Evolutionary conservation across 2,113 vertebrate genomes (phyloP).

Genomic region (Cyanocitta stelleri): DNA sequence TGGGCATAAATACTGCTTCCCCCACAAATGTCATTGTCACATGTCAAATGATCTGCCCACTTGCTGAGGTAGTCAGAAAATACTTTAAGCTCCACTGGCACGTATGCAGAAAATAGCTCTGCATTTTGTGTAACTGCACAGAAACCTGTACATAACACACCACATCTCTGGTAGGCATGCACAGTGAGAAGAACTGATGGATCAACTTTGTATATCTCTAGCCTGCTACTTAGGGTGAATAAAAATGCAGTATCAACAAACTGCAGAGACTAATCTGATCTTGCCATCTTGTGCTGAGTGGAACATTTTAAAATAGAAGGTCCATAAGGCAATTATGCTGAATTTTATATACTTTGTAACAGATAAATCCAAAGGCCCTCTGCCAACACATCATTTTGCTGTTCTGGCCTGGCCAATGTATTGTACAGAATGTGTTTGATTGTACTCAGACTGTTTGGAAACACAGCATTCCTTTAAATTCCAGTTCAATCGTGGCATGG

Average conservation of each 20-base stretch:
- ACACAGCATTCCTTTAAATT: background rate
- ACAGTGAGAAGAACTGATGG: background rate
- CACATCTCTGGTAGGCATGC: background rate
- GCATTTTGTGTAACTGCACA: background rate
- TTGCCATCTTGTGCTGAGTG: conserved; percentile 38
- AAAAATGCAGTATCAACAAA: conserved; percentile 55
- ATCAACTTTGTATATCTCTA: background rate
- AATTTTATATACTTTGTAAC: conserved; percentile 50
- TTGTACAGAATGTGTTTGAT: conserved; percentile 11
- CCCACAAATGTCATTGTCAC: background rate
- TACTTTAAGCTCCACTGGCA: background rate
- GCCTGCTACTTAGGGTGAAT: conserved; percentile 39
- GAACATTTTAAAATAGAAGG: conserved; percentile 58
- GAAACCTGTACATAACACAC: background rate
- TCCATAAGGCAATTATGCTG: conserved; percentile 61
- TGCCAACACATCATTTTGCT: conserved; percentile 19
- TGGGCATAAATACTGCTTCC: background rate
- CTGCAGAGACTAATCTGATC: conserved; percentile 49
- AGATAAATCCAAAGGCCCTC: conserved; percentile 33
- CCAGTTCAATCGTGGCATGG: background rate
- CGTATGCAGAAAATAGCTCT: background rate
- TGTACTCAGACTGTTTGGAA: background rate
- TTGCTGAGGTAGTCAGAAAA: background rate
- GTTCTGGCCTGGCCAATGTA: background rate
- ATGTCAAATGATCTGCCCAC: background rate